These are phyloP conservation scores for Saimiri boliviensis DNA, from an alignment of 2,113 vertebrate genomes.

Conservation along the genomic window DNA sequence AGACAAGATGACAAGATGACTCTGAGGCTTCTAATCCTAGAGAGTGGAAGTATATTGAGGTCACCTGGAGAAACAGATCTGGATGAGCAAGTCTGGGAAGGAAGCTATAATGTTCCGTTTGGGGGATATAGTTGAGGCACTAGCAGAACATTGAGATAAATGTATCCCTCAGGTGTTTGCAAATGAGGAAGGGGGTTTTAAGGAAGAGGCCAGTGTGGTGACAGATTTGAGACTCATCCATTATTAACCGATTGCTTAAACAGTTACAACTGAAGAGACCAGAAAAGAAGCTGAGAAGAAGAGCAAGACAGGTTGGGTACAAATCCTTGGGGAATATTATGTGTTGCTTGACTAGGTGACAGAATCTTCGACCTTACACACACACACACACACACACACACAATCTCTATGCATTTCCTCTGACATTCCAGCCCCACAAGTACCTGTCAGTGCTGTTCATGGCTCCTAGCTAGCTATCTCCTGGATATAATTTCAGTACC, in stretches of 20 bases:
- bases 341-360: background rate
- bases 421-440: background rate
- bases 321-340: background rate
- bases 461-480: background rate
- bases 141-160: background rate
- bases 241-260: background rate
- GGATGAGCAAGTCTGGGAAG: background rate
- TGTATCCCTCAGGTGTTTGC: background rate
- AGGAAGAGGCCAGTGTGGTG: background rate
- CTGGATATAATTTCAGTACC: background rate
- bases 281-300: background rate
- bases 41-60: accelerated
- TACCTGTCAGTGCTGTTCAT: accelerated
- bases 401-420: background rate
- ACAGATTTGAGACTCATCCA: background rate
- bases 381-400: background rate
- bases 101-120: background rate
- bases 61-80: too few relatives aligned
- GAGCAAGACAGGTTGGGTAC: background rate
- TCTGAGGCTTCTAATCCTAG: background rate
- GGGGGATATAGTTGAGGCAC: background rate
- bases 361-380: background rate
- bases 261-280: background rate
- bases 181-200: background rate
- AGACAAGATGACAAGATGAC: too few relatives aligned